Evolutionary conservation across 2,888 invertebrate species (phyloP).

Genomic region (Diaphora mendica): DNA sequence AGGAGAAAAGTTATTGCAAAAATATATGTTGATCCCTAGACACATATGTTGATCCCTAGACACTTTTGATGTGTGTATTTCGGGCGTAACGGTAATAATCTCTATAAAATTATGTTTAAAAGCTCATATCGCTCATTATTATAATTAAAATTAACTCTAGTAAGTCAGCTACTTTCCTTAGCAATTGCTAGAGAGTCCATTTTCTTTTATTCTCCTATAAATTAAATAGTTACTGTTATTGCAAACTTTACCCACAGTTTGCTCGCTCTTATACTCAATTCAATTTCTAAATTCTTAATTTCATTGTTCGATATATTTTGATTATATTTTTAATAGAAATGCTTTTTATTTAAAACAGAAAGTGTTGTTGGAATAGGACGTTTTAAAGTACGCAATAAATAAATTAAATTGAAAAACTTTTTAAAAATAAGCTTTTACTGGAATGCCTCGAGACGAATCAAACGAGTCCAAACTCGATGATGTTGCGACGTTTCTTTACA

Average conservation of each 20-base stretch:
- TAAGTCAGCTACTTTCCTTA: background rate
- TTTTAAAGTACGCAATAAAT: background rate
- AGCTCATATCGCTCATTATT: background rate
- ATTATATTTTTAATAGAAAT: background rate
- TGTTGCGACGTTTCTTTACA: no score
- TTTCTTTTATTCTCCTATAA: slow-evolving; percentile 3
- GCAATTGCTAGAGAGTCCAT: background rate
- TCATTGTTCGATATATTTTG: background rate
- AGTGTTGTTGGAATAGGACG: background rate
- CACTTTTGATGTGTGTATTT: no score
- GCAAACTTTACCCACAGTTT: background rate
- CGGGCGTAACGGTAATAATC: no score
- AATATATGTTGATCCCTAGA: no score
- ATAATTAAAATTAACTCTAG: background rate
- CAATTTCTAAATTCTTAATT: background rate
- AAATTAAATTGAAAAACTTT: no score
- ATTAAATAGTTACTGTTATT: slow-evolving; percentile 14
- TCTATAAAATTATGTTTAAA: no score
- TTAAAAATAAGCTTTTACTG: no score
- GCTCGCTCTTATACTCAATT: background rate
- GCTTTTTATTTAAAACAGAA: background rate
- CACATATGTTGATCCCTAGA: no score
- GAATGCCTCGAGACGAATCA: no score
- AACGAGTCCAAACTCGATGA: no score
- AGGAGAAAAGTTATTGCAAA: no score